These are phyloP conservation scores for Fistularia commersonii DNA, from an alignment of 2,797 vertebrate species.

Conservation along the genomic window DNA sequence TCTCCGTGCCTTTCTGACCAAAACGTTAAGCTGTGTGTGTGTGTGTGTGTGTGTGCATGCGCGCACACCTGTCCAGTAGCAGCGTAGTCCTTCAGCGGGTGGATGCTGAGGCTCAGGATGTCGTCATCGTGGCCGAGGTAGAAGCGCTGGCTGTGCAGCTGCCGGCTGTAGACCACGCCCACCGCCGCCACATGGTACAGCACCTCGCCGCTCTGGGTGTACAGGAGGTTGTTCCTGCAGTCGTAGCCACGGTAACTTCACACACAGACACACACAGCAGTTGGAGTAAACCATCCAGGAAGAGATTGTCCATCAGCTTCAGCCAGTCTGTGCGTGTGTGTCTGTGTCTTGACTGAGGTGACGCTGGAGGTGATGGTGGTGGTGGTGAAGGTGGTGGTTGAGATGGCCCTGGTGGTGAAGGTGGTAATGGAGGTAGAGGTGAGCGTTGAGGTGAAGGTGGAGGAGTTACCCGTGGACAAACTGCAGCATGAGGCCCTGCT, in stretches of 20 bases:
- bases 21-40: too few relatives aligned
- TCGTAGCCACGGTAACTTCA: constrained; percentile 91
- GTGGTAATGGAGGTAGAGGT: background rate
- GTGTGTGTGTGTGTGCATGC: constrained; percentile 7
- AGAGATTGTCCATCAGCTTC: background rate
- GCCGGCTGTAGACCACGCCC: constrained; percentile 86
- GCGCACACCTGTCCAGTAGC: constrained; percentile 86
- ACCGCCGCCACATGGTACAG: constrained; percentile 92
- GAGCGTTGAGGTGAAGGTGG: too few relatives aligned
- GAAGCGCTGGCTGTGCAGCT: constrained; percentile 87
- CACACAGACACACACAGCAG: background rate
- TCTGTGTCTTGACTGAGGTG: too few relatives aligned
- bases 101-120: constrained; percentile 89
- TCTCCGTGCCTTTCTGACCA: too few relatives aligned
- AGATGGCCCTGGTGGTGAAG: too few relatives aligned
- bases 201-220: constrained; percentile 90
- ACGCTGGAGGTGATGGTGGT: too few relatives aligned
- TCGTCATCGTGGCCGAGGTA: constrained; percentile 95
- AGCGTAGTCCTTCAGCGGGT: constrained; percentile 90
- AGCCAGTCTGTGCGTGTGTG: too few relatives aligned
- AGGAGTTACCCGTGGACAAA: constrained; percentile 87
- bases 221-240: constrained; percentile 95
- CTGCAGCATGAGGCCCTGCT: constrained; percentile 88
- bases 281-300: background rate
- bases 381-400: background rate